phyloP scores from a whole-genome alignment of 2,113 vertebrate genomes.

The Calyptomena viridis region DNA sequence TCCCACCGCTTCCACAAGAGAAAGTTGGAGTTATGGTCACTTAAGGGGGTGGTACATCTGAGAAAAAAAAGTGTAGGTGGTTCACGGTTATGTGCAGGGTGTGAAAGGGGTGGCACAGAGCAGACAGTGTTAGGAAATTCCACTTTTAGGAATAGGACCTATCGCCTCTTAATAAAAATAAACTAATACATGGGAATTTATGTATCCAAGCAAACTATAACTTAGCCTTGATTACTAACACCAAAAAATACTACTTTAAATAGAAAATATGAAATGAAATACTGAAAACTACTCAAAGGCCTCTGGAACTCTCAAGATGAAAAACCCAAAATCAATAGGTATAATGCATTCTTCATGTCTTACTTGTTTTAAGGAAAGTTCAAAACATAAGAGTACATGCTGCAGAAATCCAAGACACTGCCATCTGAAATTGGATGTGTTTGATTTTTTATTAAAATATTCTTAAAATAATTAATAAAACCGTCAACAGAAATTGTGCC shows the following conservation, averaged over 20 bases:
- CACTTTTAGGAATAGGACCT: background rate
- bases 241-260: background rate
- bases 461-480: background rate
- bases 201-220: background rate
- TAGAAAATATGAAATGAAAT: background rate
- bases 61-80: background rate
- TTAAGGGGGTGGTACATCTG: background rate
- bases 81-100: background rate
- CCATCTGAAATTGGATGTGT: background rate
- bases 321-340: background rate
- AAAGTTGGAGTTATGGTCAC: background rate
- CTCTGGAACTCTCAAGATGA: background rate
- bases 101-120: background rate
- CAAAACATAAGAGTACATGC: background rate
- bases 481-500: background rate
- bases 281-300: background rate
- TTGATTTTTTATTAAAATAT: background rate
- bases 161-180: background rate
- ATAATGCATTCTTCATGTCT: background rate
- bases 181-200: background rate
- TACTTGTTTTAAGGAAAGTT: background rate
- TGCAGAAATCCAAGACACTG: background rate
- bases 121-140: background rate
- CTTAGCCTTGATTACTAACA: background rate
- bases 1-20: background rate